Base-by-base conservation (phyloP, 2,797 vertebrate species). In the Microctenopoma steveboyesi region DNA sequence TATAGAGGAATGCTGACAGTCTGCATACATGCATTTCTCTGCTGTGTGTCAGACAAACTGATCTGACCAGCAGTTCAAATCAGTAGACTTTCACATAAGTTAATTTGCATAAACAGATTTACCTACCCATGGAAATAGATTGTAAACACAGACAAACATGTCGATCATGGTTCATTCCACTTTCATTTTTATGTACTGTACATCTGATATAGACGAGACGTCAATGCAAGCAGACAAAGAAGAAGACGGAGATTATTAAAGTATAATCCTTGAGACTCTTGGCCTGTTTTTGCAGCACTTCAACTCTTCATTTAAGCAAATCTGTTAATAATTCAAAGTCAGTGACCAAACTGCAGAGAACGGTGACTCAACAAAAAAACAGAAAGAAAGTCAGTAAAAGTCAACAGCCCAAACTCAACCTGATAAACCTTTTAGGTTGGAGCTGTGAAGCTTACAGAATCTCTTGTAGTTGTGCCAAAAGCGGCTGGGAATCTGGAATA, bases 1-100 rank as follows among this genome's bases (percentile, higher is more conserved):
- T 43, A 9, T 25, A 69, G 28, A 84, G 72, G 86, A 91, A 88
- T 90, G 87, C 54, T 22, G 82, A 76, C 48, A 12, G 67, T 52
- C 80, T 49, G 40, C 87, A 78, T 83, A 12, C 54, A 18, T 72
- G 72, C 78, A 72, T 80, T 84, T 79, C 59, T 60, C 15, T 47
- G 53, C 63, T 67, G 51, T 55, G 77, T 16, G 66, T 9, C 27
- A 64, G 50, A 49, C 53, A 78, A 25, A 74, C 42, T 64, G 69
- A 73, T 59, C 66, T 70, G 64, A 78, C 50, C 59, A 10, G 22
- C 27, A 53, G 28, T 35, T 73, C 22, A 52, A 43, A 77, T n/a
- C 39, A 43, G 52, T 16, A 0, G 0, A n/a, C 45, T 33, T 39
- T 53, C 14, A 63, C 42, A 45, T 25, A 50, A 16, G 16, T 16